These are phyloP conservation scores for Melanocharis versteri DNA, from an alignment of 2,113 vertebrate genomes.

Conservation along the genomic window DNA sequence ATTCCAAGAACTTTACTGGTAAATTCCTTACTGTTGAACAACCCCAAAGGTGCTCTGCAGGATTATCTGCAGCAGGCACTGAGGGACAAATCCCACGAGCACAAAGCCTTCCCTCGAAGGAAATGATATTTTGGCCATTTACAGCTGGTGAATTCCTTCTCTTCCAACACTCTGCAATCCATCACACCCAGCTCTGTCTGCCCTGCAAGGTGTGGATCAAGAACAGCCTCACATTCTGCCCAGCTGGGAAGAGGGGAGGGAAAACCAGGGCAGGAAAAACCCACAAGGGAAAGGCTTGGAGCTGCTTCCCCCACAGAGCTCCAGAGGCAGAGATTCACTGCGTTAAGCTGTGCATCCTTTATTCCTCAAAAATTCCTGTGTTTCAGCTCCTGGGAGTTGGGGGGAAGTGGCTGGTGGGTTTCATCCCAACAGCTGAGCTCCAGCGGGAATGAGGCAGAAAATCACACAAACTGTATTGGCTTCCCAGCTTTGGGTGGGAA, in stretches of 20 bases:
- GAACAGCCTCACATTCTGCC: neutral
- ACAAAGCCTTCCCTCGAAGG: neutral
- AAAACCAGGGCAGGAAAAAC: neutral
- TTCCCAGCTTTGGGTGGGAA: neutral
- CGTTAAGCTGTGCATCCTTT: neutral
- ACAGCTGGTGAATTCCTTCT: neutral
- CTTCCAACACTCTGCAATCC: neutral
- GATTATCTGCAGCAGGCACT: neutral
- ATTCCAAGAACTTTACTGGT: neutral
- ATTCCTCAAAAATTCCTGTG: neutral
- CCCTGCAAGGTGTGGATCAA: neutral
- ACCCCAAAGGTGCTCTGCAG: neutral
- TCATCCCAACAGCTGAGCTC: accelerated
- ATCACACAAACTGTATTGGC: neutral
- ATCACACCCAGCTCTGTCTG: accelerated
- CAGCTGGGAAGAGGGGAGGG: neutral
- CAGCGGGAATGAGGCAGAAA: neutral
- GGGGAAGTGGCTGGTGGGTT: accelerated
- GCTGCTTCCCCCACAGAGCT: accelerated
- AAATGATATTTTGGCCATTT: neutral
- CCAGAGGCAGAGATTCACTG: neutral
- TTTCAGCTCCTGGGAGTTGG: neutral
- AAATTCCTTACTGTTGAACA: neutral
- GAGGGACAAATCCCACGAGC: accelerated
- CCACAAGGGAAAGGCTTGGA: neutral